Base-by-base conservation (phyloP, 2,888 invertebrate species). In the Alloplasta piceator region DNA sequence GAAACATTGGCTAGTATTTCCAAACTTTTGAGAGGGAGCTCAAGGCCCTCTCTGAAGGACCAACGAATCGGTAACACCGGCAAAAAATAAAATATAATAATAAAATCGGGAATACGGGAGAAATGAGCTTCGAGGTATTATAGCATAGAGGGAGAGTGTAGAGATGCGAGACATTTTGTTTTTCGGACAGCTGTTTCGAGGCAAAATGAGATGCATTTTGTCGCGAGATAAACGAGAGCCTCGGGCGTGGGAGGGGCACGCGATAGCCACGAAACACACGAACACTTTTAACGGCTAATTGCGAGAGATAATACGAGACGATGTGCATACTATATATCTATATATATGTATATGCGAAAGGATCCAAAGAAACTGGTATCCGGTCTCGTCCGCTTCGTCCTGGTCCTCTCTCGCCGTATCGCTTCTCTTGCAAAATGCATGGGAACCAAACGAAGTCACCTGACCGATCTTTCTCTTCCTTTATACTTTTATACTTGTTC, bases 181-280 rank as follows among this genome's bases (percentile, higher is more conserved):
- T 87, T 86, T 82, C 26, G 84, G 83, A 84, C 87, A 86, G 87
- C 86, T 85, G 87, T 86, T 86, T 83, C 82, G 84, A 83, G 75
- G 88, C 85, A 87, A 26, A 26, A 87, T 83, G 89, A 87, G 88
- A 89, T 89, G 88, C 90, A 90, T 90, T 90, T 90, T 90, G 90
- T 90, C 87, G 86, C 84, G 82, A 86, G 89, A 90, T 90, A 90
- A 82, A 89, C 84, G 84, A 78, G 26, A 26, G 80, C 71, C 77
- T 84, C 82, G 67, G 78, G 85, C 86, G 86, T 88, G 88, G 89
- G 87, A 86, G 88, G 83, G 84, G 73, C 61, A 36, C 78, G 26
- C 67, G 82, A 82, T 81, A 82, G 81, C 73, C 71, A 63, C 66
- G 80, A 83, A 86, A 87, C 86, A 86, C 85, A 86, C 84, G 86